A percentile compares a stretch with the other conserved stretches of the same genome.
Evolutionary conservation across 30 jellyfish, hydroid and myxozoan species (phyloP).

Genomic region (Kudoa iwatai): DNA sequence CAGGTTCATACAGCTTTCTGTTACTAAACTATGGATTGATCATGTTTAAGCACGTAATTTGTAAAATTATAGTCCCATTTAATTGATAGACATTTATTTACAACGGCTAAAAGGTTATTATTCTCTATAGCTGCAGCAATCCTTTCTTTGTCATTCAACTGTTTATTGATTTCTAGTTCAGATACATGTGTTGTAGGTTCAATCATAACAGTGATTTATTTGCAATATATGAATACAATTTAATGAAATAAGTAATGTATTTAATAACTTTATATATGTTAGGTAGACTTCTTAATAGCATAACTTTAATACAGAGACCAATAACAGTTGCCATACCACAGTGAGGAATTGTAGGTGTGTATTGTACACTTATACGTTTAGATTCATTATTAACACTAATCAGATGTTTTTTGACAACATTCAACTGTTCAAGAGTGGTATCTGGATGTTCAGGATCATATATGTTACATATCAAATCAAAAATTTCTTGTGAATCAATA

Average conservation of each 20-base stretch:
- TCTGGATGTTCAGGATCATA: slow-evolving; percentile 80
- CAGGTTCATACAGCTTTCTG: no score
- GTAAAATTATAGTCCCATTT: no score
- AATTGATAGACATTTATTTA: slow-evolving; percentile 43
- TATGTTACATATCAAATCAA: slow-evolving; percentile 16
- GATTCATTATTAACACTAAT: slow-evolving; percentile 14
- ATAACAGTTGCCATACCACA: slow-evolving; percentile 78
- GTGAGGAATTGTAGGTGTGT: slow-evolving; percentile 75
- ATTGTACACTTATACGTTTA: slow-evolving; percentile 8
- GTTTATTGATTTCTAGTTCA: slow-evolving; percentile 9
- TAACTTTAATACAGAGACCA: slow-evolving; percentile 40
- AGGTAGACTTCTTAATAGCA: slow-evolving; percentile 35
- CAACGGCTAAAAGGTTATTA: slow-evolving; percentile 19
- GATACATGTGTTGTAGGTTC: background rate
- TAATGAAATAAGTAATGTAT: background rate
- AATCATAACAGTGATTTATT: no score
- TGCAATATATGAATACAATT: no score
- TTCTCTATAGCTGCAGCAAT: slow-evolving; percentile 73
- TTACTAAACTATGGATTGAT: no score
- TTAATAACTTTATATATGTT: slow-evolving; percentile 21
- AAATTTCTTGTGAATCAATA: no score
- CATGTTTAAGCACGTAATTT: no score
- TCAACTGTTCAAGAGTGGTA: slow-evolving; percentile 36
- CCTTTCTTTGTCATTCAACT: slow-evolving; percentile 50
- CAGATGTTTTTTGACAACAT: slow-evolving; percentile 24